Base-by-base conservation (phyloP, 2,888 invertebrate genomes). In the Drosophila ezoana region DNA sequence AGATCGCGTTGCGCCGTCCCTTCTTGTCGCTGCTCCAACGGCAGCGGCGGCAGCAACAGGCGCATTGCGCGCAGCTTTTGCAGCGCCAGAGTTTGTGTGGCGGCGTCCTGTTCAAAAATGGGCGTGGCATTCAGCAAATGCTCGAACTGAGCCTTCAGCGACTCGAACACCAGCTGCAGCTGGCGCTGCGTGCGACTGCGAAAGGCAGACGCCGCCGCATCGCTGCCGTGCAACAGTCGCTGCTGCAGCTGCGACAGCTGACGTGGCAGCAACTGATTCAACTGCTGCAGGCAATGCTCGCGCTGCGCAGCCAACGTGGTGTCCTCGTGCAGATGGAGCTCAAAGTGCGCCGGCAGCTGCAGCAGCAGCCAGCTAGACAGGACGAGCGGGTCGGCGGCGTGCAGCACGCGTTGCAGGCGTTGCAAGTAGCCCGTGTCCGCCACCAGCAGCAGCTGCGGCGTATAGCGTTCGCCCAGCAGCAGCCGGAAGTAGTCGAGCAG, bases 331-430 rank as follows among this genome's bases (percentile, higher is more conserved):
- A 88, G 62, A 6, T 83, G 72, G 20, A 91, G 60, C 51, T 91
- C 87, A 37, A 91, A 91, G 32, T 90, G 87, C 0, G 77, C 81
- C n/a, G 92, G 68, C 48, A 92, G 72, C 48, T 90, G 90, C 11
- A 90, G 68, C 3, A 91, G 54, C 61, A 91, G 71, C 71, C 89
- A 90, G 2, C 87, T 86, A 56, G 86, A 90, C 0, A 90, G 48
- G 0, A 79, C 72, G 1, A 87, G 67, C 0, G 73, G 33, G 33
- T 79, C 82, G 0, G 79, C 62, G 3, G 40, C 20, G 0, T 37
- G 35, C 5, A 85, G 13, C 4, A 90, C 6, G 0, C 49, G 35
- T 8, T 77, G 57, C 35, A 92, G 5, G 1, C 76, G 73, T 2
- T 52, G 51, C 45, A 91, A 48, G 16, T 91, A 84, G 0, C 47